These are phyloP conservation scores for Cassiopea andromeda DNA, from an alignment of 30 jellyfish, hydroid and myxozoan species.

Conservation along the genomic window DNA sequence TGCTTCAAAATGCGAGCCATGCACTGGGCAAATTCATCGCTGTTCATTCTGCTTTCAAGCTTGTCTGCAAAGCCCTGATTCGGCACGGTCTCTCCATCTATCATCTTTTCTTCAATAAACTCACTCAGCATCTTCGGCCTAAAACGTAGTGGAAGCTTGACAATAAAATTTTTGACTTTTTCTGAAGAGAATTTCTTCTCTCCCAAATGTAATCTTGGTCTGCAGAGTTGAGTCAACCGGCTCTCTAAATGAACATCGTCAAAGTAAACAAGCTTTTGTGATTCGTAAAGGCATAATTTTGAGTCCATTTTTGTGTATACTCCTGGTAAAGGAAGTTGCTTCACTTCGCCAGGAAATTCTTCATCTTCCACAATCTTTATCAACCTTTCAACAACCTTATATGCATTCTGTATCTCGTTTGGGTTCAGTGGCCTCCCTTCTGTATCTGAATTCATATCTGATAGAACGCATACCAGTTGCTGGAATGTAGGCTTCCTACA, in stretches of 20 bases:
- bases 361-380: slow-evolving; percentile 5
- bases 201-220: slow-evolving; percentile 27
- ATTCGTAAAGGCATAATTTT: not conserved
- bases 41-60: slow-evolving; percentile 34
- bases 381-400: slow-evolving; percentile 10
- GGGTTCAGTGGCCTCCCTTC: slow-evolving; percentile 20
- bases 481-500: slow-evolving; percentile 25
- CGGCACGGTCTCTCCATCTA: slow-evolving; percentile 25
- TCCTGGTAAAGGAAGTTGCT: slow-evolving; percentile 66
- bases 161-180: not conserved
- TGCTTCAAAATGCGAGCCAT: slow-evolving; percentile 65
- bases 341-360: not conserved
- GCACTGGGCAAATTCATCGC: slow-evolving; percentile 38
- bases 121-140: slow-evolving; percentile 69
- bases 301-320: not conserved
- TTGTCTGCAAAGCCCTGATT: slow-evolving; percentile 52
- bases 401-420: slow-evolving; percentile 38
- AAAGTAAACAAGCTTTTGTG: slow-evolving; percentile 57
- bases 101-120: slow-evolving; percentile 43
- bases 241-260: slow-evolving; percentile 56
- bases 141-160: slow-evolving; percentile 21
- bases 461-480: slow-evolving; percentile 32
- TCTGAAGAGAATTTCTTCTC: not conserved
- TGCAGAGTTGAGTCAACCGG: slow-evolving; percentile 39
- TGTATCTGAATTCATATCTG: slow-evolving; percentile 7